These are phyloP conservation scores for Mus caroli DNA, from an alignment of 2,797 vertebrate genomes.

Conservation along the genomic window DNA sequence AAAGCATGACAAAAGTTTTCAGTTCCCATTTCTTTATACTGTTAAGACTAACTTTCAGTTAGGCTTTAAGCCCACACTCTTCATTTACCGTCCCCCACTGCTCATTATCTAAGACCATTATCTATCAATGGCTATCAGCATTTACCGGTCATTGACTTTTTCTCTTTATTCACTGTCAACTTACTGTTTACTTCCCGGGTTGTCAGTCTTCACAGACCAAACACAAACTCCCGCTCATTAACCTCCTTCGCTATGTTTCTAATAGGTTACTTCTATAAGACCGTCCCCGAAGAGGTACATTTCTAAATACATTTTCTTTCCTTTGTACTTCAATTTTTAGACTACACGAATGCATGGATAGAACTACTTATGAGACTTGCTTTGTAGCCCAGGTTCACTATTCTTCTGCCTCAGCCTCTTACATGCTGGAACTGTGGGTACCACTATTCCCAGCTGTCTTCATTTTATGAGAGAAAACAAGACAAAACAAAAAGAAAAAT, in stretches of 20 bases:
- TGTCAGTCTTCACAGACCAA: slow-evolving; percentile 76
- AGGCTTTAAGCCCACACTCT: neutral
- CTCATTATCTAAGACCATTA: slow-evolving; percentile 54
- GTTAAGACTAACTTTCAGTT: neutral
- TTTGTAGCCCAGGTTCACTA: neutral
- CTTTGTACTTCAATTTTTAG: slow-evolving; percentile 31
- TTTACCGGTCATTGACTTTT: slow-evolving; percentile 81
- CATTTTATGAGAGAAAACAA: neutral
- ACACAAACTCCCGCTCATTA: slow-evolving; percentile 65
- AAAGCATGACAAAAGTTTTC: neutral
- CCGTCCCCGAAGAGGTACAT: neutral
- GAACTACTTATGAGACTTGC: neutral
- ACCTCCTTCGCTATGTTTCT: slow-evolving; percentile 35
- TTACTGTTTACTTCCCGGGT: slow-evolving; percentile 77
- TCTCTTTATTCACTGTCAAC: slow-evolving; percentile 82
- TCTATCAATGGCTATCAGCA: slow-evolving; percentile 71
- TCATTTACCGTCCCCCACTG: slow-evolving; percentile 66
- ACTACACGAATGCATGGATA: neutral
- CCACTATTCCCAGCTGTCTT: neutral
- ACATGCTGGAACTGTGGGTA: too few species aligned
- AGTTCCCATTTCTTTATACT: neutral
- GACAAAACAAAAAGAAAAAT: neutral
- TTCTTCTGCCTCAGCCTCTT: neutral
- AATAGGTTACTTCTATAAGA: slow-evolving; percentile 70
- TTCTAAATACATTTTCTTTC: slow-evolving; percentile 1